Conservation (phyloP, 2,888 invertebrate genomes). For the Euplexia lucipara region DNA sequence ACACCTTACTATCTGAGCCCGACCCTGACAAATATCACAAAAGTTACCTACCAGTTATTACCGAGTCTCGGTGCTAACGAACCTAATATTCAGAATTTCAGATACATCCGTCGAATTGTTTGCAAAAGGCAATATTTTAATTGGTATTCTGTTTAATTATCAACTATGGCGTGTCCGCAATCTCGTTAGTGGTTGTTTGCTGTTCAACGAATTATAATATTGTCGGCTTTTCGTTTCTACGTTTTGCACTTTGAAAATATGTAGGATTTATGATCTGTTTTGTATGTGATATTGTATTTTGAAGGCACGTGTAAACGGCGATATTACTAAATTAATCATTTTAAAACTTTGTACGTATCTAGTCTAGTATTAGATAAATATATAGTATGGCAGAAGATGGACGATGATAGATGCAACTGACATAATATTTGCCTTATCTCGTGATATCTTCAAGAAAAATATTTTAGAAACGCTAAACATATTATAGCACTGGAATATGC, state of each 20-base stretch:
- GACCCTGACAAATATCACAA: constrained; percentile 48
- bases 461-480: too few species aligned
- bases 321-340: too few species aligned
- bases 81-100: constrained; percentile 69
- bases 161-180: constrained; percentile 59
- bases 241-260: constrained; percentile 42
- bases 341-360: too few species aligned
- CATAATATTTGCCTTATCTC: too few species aligned
- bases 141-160: constrained; percentile 71
- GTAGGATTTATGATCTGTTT: constrained; percentile 6
- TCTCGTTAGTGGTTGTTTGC: constrained; percentile 66
- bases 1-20: constrained; percentile 20
- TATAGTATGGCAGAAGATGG: too few species aligned
- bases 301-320: neutral
- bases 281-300: neutral
- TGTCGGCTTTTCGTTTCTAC: constrained; percentile 34
- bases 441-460: too few species aligned
- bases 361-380: too few species aligned
- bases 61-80: constrained; percentile 71
- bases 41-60: constrained; percentile 62
- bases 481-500: too few species aligned
- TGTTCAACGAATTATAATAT: constrained; percentile 43
- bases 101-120: constrained; percentile 68
- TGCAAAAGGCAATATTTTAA: constrained; percentile 78
- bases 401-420: too few species aligned